phyloP scores from a whole-genome alignment of 23 tunicate genomes.

The Trididemnum miniatum region DNA sequence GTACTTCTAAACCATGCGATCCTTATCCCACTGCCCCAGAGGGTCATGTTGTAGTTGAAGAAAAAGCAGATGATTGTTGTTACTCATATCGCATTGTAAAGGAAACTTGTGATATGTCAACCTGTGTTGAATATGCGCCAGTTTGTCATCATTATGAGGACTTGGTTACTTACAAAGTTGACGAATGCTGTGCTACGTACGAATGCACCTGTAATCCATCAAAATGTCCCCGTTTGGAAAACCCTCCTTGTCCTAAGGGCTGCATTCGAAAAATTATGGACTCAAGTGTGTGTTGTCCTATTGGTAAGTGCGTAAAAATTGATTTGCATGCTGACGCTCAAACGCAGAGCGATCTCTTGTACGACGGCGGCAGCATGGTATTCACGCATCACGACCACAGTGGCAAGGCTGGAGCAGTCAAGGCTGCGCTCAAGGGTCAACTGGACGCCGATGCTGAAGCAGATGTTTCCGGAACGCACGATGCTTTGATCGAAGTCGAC shows the following conservation, averaged over 20 bases:
- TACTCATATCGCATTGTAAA: slow-evolving; percentile 51
- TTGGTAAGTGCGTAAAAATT: slow-evolving; percentile 61
- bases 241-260: slow-evolving; percentile 68
- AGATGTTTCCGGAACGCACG: slow-evolving; percentile 15
- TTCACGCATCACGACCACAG: neutral
- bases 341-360: slow-evolving; percentile 4
- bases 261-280: slow-evolving; percentile 36
- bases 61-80: slow-evolving; percentile 91
- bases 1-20: slow-evolving; percentile 43
- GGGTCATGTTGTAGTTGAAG: slow-evolving; percentile 68
- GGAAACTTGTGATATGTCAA: slow-evolving; percentile 51
- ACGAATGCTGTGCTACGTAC: slow-evolving; percentile 75
- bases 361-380: neutral
- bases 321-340: neutral
- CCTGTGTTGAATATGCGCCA: slow-evolving; percentile 54
- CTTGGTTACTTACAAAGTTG: slow-evolving; percentile 54
- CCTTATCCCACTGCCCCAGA: slow-evolving; percentile 63
- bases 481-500: slow-evolving; percentile 3
- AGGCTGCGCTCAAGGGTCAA: slow-evolving; percentile 1
- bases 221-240: slow-evolving; percentile 59
- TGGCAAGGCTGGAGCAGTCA: neutral
- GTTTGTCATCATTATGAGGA: slow-evolving; percentile 63
- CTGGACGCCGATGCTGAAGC: slow-evolving; percentile 14
- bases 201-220: slow-evolving; percentile 80
- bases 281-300: slow-evolving; percentile 46